Percentiles rank a stretch among this genome's conserved stretches.
phyloP scores from a whole-genome alignment of 1,140 invertebrate genomes.

The Dinoponera quadriceps region DNA sequence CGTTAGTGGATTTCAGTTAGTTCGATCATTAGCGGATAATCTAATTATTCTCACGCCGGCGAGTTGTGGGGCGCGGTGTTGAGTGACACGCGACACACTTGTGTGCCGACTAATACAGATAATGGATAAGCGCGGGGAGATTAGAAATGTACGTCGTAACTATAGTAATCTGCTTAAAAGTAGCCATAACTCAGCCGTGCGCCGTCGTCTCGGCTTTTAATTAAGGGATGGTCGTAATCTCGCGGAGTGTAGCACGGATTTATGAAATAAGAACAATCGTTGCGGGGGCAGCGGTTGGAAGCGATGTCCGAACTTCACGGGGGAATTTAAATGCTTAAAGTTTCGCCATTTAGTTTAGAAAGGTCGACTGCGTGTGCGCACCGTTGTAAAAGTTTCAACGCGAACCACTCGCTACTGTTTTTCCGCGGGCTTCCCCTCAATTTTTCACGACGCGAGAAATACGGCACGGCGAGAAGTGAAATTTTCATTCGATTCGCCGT shows the following conservation, averaged over 20 bases:
- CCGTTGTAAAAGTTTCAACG: slow-evolving; percentile 34
- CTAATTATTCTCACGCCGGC: not conserved
- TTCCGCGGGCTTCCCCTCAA: not conserved
- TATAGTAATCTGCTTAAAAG: slow-evolving; percentile 27
- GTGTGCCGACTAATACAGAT: not conserved
- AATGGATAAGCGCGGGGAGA: not conserved
- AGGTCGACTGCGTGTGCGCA: slow-evolving; percentile 21
- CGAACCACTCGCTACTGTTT: not conserved
- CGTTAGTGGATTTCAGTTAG: no score
- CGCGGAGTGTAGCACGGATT: slow-evolving; percentile 8
- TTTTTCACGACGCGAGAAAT: not conserved
- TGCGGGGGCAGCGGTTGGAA: not conserved
- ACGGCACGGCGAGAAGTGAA: not conserved
- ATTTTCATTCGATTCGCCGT: not conserved
- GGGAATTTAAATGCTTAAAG: slow-evolving; percentile 45
- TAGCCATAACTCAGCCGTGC: slow-evolving; percentile 12
- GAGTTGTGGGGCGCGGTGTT: not conserved
- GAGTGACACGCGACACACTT: not conserved
- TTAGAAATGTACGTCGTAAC: not conserved
- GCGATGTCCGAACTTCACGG: slow-evolving; percentile 16
- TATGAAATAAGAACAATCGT: slow-evolving; percentile 17
- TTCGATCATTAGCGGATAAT: not conserved
- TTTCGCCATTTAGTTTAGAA: slow-evolving; percentile 40
- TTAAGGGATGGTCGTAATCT: slow-evolving; percentile 23
- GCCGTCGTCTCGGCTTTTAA: not conserved